Evolutionary conservation across 1,140 invertebrate genomes (phyloP), one percentile per base, ranked within the genome.

Genomic region (Drosophila littoralis): DNA sequence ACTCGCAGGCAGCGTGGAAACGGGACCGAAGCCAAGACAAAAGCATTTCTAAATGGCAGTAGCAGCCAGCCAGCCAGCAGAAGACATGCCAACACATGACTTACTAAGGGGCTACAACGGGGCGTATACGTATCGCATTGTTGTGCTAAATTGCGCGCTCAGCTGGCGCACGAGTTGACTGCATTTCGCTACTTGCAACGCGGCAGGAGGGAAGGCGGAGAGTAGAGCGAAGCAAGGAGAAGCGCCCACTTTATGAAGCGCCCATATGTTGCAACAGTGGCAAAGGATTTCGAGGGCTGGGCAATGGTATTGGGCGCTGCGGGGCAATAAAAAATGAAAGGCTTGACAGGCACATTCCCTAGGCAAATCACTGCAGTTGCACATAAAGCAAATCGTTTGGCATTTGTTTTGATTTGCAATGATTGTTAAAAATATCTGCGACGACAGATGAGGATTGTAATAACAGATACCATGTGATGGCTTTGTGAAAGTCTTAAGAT

Each of bases 311-410:
- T 67, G 70, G 10, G 17, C 43, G 38, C 33, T 60, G 64, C 52
- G 35, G 51, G 48, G 46, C 57, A 54, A 69, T 72, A 76, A 86
- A 85, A 85, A 86, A 85, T 88, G 71, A 86, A 86, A 80, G 76
- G 81, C 83, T 82, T 81, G 59, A 54, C 66, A 65, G 78, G 52
- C 50, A 40, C 68, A 86, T 81, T 88, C 84, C 84, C 80, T 77
- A 88, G 85, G 84, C 84, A 88, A 88, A 89, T 88, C 84, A 88
- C 84, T 88, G 84, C 84, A 84, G 84, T 80, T 81, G 69, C 60
- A 74, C 71, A 84, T 88, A 89, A 89, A 89, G 80, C 77, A 88
- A 88, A 88, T 88, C 84, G 84, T 89, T 88, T 89, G 84, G 75
- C 80, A 89, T 88, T 88, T 88, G 74, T 84, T 88, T 89, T 89